Percentiles rank a stretch among this genome's conserved stretches.
phyloP scores from a whole-genome alignment of 1,140 invertebrate genomes.

The Bombus fervidus region DNA sequence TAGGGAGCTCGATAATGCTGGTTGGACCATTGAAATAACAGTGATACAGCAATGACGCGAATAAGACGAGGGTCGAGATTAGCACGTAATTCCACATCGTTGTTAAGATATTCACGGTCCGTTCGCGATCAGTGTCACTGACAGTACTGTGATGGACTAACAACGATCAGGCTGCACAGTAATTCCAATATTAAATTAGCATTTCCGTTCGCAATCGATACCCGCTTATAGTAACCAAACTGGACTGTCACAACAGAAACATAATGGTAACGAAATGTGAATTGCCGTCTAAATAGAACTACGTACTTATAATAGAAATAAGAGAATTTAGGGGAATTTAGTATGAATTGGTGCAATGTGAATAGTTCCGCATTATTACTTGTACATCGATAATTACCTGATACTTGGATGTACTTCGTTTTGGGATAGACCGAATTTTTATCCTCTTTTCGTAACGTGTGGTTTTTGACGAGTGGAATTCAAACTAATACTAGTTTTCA shows the following conservation, averaged over 20 bases:
- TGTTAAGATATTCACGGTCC: constrained; percentile 1
- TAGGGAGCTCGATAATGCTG: constrained; percentile 73
- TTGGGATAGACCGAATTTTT: too few relatives aligned
- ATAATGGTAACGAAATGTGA: background rate
- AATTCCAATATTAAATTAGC: constrained; percentile 81
- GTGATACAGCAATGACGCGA: constrained; percentile 74
- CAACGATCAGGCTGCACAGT: constrained; percentile 40
- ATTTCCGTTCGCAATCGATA: constrained; percentile 63
- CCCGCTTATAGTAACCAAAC: constrained; percentile 29
- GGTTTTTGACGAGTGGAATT: too few relatives aligned
- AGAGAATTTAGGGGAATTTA: too few relatives aligned
- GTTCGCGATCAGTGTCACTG: constrained; percentile 30
- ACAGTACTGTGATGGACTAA: constrained; percentile 38
- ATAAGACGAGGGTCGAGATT: constrained; percentile 66
- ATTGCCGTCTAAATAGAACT: background rate
- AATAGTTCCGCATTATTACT: background rate
- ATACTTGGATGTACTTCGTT: too few relatives aligned
- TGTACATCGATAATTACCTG: too few relatives aligned
- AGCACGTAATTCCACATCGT: constrained; percentile 77
- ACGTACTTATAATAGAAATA: background rate
- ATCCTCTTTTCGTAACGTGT: too few relatives aligned
- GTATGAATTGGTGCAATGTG: background rate
- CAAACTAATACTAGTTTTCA: too few relatives aligned
- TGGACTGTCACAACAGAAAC: constrained; percentile 3
- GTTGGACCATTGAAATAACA: constrained; percentile 70